A percentile compares a stretch with the other conserved stretches of the same genome.
phyloP scores from a whole-genome alignment of 1,140 invertebrate species.

The Oryzaephilus surinamensis region DNA sequence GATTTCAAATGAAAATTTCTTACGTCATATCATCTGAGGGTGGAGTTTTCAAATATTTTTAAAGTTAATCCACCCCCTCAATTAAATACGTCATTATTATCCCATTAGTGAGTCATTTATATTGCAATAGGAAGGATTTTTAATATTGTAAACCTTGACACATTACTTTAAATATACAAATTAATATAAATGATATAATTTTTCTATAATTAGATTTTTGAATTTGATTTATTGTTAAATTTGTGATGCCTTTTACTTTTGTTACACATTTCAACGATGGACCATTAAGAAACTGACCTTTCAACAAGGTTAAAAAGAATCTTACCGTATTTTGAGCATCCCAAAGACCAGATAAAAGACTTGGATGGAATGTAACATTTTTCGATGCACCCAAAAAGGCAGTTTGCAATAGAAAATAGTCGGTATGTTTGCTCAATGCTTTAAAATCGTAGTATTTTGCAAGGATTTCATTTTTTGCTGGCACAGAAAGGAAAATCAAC shows the following conservation, averaged over 20 bases:
- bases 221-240: too few relatives aligned
- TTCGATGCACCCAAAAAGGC: conserved; percentile 53
- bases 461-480: conserved; percentile 48
- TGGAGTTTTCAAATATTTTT: too few relatives aligned
- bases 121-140: too few relatives aligned
- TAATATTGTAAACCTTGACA: too few relatives aligned
- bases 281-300: background rate
- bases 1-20: background rate
- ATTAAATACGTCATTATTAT: too few relatives aligned
- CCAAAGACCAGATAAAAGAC: conserved; percentile 62
- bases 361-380: conserved; percentile 62
- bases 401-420: conserved; percentile 58
- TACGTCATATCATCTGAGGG: background rate
- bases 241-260: too few relatives aligned
- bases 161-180: too few relatives aligned
- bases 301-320: background rate
- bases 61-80: too few relatives aligned
- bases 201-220: too few relatives aligned
- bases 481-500: conserved; percentile 47
- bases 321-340: conserved; percentile 68
- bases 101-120: too few relatives aligned
- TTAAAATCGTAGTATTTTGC: conserved; percentile 62
- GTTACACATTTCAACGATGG: too few relatives aligned
- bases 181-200: too few relatives aligned
- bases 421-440: conserved; percentile 47